Evolutionary conservation across 2,797 vertebrate genomes (phyloP).

Genomic region (Pitangus sulphuratus): DNA sequence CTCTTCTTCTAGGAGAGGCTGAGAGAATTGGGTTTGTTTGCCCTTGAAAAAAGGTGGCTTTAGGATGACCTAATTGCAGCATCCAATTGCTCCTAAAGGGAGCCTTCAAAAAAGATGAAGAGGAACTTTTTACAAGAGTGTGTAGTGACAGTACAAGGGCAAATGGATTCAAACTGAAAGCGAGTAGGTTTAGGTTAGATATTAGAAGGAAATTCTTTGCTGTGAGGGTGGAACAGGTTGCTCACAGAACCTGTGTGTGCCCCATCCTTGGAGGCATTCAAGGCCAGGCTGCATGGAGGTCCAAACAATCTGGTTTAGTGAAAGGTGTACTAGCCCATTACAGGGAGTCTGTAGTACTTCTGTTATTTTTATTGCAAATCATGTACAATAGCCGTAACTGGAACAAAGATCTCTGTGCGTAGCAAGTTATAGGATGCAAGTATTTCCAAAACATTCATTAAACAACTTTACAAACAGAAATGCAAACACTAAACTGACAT

Average conservation of each 20-base stretch:
- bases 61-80: fast-evolving
- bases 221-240: neutral
- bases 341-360: neutral
- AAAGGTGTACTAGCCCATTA: neutral
- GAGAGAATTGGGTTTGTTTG: neutral
- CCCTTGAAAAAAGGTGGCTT: neutral
- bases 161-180: neutral
- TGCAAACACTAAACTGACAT: neutral
- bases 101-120: neutral
- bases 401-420: neutral
- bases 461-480: neutral
- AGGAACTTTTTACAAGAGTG: neutral
- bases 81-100: neutral
- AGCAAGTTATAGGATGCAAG: neutral
- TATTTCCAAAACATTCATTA: neutral
- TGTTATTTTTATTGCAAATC: neutral
- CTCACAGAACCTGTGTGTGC: neutral
- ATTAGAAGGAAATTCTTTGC: neutral
- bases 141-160: neutral
- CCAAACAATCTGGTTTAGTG: neutral
- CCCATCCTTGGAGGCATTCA: neutral
- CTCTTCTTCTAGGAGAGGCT: neutral
- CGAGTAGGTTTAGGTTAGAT: neutral
- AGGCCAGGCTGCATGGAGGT: neutral
- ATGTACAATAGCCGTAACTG: neutral